Evolutionary conservation across 2,888 invertebrate species (phyloP).

Genomic region (Diplolepis rosae): DNA sequence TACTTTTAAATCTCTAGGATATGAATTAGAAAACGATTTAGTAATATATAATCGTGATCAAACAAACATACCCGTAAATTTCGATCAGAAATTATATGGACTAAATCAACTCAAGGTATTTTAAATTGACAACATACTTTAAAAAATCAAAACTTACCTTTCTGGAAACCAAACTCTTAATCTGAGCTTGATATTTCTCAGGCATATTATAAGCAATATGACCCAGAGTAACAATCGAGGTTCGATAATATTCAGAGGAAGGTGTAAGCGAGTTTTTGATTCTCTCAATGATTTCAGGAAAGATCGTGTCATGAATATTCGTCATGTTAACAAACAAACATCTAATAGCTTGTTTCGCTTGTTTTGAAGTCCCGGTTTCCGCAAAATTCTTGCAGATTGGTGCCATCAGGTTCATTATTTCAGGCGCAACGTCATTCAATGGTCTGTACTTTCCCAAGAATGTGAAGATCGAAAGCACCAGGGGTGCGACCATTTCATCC

Average conservation of each 20-base stretch:
- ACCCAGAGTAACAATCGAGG: slow-evolving; percentile 94
- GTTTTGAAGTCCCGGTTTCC: slow-evolving; percentile 92
- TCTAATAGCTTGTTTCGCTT: slow-evolving; percentile 96
- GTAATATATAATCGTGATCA: no score
- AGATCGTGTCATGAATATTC: slow-evolving; percentile 82
- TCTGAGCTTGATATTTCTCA: slow-evolving; percentile 89
- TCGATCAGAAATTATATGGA: no score
- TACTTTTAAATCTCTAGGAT: no score
- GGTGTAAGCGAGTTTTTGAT: slow-evolving; percentile 85
- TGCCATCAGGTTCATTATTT: slow-evolving; percentile 85
- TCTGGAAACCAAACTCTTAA: slow-evolving; percentile 95
- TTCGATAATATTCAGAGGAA: slow-evolving; percentile 88
- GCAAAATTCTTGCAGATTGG: slow-evolving; percentile 92
- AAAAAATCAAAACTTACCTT: slow-evolving; percentile 78
- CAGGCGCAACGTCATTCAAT: slow-evolving; percentile 85
- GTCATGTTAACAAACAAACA: slow-evolving; percentile 91
- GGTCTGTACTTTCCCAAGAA: slow-evolving; percentile 91
- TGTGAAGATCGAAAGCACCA: slow-evolving; percentile 88
- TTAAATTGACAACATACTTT: no score
- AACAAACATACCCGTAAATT: no score
- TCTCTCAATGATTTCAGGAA: slow-evolving; percentile 88
- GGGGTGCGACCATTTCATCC: slow-evolving; percentile 86
- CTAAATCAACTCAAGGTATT: no score
- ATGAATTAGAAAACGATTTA: no score
- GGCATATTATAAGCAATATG: slow-evolving; percentile 96